phyloP scores from a whole-genome alignment of 2,797 vertebrate species.

The Cyprinodon diabolis region DNA sequence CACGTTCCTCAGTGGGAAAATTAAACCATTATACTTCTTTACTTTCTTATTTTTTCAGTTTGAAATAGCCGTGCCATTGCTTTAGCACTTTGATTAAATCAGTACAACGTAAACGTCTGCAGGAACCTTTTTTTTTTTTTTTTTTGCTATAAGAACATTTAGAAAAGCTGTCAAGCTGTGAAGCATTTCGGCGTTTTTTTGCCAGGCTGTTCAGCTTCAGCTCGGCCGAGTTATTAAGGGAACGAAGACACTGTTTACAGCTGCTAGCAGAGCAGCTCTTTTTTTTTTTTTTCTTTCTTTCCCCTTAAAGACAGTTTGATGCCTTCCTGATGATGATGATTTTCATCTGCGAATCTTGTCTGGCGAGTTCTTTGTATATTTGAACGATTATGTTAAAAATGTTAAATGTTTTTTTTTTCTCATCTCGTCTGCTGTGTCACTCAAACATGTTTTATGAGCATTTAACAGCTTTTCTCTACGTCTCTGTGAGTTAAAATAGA shows the following conservation, averaged over 20 bases:
- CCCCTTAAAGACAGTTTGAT: conserved; percentile 50
- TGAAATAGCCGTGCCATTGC: conserved; percentile 36
- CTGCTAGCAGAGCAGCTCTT: conserved; percentile 48
- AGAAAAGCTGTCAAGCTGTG: not conserved
- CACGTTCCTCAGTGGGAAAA: not conserved
- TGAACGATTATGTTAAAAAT: conserved; percentile 54
- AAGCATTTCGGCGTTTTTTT: not conserved
- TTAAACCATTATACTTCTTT: not conserved
- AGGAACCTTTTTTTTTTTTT: not conserved
- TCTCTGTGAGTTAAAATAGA: conserved; percentile 37
- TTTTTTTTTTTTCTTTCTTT: conserved; percentile 44
- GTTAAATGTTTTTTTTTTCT: conserved; percentile 35
- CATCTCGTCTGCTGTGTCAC: conserved; percentile 35
- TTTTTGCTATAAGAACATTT: conserved; percentile 4
- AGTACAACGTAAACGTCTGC: conserved; percentile 6
- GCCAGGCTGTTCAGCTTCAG: conserved; percentile 18
- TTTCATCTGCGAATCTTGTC: conserved; percentile 50
- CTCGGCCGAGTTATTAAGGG: conserved; percentile 72
- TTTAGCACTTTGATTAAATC: conserved; percentile 49
- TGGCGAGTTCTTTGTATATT: conserved; percentile 53
- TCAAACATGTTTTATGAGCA: conserved; percentile 53
- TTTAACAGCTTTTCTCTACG: conserved; percentile 48
- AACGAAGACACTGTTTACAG: conserved; percentile 70
- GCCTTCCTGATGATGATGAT: conserved; percentile 67
- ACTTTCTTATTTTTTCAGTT: conserved; percentile 1